Evolutionary conservation across 2,113 vertebrate species (phyloP).

Genomic region (Alectura lathami): DNA sequence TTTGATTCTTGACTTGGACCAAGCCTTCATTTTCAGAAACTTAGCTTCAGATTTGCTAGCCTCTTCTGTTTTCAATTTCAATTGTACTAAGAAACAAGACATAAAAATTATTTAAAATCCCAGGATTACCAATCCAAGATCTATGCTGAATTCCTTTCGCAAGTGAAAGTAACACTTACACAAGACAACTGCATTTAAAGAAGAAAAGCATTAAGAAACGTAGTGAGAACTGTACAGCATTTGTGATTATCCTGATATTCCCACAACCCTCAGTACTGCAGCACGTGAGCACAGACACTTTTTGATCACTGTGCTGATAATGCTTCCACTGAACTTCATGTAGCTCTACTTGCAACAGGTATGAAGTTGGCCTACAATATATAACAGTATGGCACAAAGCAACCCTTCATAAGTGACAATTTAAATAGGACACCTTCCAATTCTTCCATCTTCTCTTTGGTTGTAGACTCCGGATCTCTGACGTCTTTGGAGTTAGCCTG

Average conservation of each 20-base stretch:
- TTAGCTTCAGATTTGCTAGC: conserved; percentile 88
- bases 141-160: neutral
- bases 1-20: conserved; percentile 87
- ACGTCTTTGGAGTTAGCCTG: neutral
- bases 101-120: neutral
- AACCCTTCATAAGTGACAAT: neutral
- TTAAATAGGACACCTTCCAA: conserved; percentile 80
- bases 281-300: neutral
- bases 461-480: conserved; percentile 18
- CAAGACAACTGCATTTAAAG: neutral
- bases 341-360: neutral
- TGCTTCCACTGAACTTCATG: neutral
- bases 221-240: neutral
- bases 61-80: conserved; percentile 85
- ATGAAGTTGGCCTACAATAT: neutral
- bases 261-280: neutral
- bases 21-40: conserved; percentile 91
- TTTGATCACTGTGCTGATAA: neutral
- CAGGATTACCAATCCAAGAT: neutral
- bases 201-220: neutral
- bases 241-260: neutral
- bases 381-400: neutral
- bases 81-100: conserved; percentile 73
- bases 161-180: neutral
- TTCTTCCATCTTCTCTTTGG: conserved; percentile 73